Conservation (phyloP, 2,888 invertebrate genomes). For the Cactoblastis cactorum region DNA sequence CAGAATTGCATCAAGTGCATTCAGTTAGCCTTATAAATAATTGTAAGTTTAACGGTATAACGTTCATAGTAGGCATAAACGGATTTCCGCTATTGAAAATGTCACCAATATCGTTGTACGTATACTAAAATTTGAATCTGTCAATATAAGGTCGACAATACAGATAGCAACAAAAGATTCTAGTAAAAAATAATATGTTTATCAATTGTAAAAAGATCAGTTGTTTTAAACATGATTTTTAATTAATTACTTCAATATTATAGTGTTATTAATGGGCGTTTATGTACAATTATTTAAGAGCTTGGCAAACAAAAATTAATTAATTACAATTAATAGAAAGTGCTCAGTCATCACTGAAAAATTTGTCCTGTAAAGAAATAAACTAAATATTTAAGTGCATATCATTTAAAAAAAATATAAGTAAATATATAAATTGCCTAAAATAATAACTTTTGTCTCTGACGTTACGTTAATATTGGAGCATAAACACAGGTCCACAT, state of each 20-base stretch:
- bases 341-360: no score
- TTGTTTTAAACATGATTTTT: no score
- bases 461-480: neutral
- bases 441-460: neutral
- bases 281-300: no score
- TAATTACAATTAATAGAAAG: no score
- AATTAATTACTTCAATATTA: no score
- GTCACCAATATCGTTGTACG: neutral
- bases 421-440: no score
- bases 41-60: neutral
- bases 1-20: neutral
- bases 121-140: neutral
- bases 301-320: no score
- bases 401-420: no score
- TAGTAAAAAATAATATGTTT: neutral
- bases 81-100: constrained; percentile 8
- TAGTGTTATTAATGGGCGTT: no score
- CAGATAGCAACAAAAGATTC: neutral
- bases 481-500: constrained; percentile 4
- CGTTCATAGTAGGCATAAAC: neutral
- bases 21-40: constrained; percentile 4
- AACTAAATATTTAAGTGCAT: no score
- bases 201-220: no score
- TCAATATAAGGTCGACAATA: neutral
- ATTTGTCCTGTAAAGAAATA: no score